Base-by-base conservation (phyloP, 2,888 invertebrate genomes). In the Alentia gelatinosa region DNA sequence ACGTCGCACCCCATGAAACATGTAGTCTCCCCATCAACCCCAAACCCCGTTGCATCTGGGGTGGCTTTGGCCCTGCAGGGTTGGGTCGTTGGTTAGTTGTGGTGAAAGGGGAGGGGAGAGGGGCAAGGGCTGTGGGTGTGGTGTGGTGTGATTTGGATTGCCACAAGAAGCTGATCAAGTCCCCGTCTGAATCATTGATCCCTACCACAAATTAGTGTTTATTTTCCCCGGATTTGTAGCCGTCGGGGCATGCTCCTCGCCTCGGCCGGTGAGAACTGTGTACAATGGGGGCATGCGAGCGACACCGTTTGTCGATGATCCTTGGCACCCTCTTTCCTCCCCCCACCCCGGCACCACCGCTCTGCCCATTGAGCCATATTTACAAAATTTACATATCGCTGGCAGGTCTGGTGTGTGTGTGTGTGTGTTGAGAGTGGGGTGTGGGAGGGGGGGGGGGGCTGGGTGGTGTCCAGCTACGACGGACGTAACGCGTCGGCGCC, bases 161-260 rank as follows among this genome's bases (percentile, higher is more conserved):
- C 26, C 63, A 5, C 23, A 63, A 23, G 79, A 3, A 1, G 35
- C 37, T 79, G 79, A 79, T 79, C 79, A 79, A 79, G 37, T 39
- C 23, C 33, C 3, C 19, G 79, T 35, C 15, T 35, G 79, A 39
- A 33, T 1, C 86, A 86, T 86, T 86, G 86, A 86, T 86, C 35
- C 19, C 47, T 1, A 47, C 86, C 86, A 47, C 50, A 86, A 86
- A 86, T 86, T 86, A 42, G 86, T 86, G 86, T 86, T 86, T 86
- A 47, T 42, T 42, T 86, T 50, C 1, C 3, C 9, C 47, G 47
- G 86, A 86, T 86, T 47, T 42, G 86, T 3, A n/a, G 42, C 86
- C 19, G 86, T 12, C 79, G 23, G 79, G 37, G 68, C 68, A 68
- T 26, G 68, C 26, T 26, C 68, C 68, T 30, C 5, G 4, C 68